These are phyloP conservation scores for Lichenostomus cassidix DNA, from an alignment of 2,113 vertebrate genomes.

Conservation along the genomic window DNA sequence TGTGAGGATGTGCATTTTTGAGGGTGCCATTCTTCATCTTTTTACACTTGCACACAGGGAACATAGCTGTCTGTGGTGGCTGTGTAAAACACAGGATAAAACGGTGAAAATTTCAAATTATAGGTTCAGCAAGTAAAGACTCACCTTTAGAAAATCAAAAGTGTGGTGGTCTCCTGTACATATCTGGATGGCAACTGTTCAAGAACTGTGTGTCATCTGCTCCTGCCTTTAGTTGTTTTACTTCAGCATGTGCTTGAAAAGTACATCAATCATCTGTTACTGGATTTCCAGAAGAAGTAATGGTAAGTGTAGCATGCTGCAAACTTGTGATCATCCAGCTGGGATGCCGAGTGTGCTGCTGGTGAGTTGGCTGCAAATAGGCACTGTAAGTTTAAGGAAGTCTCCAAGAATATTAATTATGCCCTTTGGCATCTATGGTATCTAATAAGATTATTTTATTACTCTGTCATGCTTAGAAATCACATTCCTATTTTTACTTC, in stretches of 20 bases:
- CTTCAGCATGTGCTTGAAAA: background rate
- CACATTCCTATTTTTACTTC: background rate
- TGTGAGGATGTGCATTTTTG: background rate
- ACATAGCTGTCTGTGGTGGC: background rate
- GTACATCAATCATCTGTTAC: rapidly evolving
- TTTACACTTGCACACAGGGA: background rate
- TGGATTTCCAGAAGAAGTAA: background rate
- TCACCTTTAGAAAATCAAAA: background rate
- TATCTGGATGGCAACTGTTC: background rate
- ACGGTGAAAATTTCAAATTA: rapidly evolving
- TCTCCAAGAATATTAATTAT: background rate
- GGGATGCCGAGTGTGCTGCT: background rate
- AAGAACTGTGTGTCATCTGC: background rate
- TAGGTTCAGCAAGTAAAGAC: background rate
- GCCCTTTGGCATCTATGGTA: background rate
- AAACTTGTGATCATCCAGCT: background rate
- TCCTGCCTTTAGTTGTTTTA: background rate
- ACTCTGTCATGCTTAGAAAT: background rate
- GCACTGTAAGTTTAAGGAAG: background rate
- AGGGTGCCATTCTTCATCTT: background rate
- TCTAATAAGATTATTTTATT: background rate
- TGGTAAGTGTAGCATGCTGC: background rate
- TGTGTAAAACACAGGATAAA: background rate
- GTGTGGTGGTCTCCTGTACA: rapidly evolving
- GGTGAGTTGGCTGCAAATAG: background rate